Conservation (phyloP, 2,113 vertebrate genomes). For the Climacteris rufus region DNA sequence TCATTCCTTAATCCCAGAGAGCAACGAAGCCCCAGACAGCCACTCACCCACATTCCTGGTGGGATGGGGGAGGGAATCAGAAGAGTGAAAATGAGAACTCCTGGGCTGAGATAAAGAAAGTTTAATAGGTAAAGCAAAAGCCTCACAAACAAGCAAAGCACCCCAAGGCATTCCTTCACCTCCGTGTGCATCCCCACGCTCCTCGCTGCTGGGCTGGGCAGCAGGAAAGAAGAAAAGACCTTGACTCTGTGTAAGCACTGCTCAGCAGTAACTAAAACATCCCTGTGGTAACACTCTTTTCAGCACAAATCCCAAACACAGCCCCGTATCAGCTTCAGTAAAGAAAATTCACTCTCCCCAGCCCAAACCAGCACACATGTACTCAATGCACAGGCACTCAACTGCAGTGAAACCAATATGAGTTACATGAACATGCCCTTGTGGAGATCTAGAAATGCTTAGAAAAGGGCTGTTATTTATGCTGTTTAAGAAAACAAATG, state of each 20-base stretch:
- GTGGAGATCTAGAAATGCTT: not conserved
- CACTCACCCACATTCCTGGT: not conserved
- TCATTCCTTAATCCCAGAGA: not conserved
- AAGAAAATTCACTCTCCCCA: not conserved
- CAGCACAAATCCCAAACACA: not conserved
- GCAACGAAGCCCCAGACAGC: not conserved
- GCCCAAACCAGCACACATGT: not conserved
- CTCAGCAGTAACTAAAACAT: not conserved
- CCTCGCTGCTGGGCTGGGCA: not conserved
- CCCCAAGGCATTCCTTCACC: not conserved
- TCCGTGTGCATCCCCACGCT: not conserved
- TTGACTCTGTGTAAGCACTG: not conserved
- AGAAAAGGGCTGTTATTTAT: not conserved
- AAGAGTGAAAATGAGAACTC: not conserved
- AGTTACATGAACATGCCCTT: not conserved
- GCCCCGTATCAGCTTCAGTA: not conserved
- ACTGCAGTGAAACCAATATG: not conserved
- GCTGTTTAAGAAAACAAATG: not conserved
- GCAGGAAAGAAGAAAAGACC: not conserved
- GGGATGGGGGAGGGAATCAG: not conserved
- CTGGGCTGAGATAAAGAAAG: not conserved
- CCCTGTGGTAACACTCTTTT: not conserved
- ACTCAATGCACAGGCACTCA: not conserved
- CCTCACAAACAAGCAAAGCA: not conserved
- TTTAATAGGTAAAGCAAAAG: not conserved